Conservation (phyloP, 2,888 invertebrate genomes). For the Cosmorhoe ocellata region DNA sequence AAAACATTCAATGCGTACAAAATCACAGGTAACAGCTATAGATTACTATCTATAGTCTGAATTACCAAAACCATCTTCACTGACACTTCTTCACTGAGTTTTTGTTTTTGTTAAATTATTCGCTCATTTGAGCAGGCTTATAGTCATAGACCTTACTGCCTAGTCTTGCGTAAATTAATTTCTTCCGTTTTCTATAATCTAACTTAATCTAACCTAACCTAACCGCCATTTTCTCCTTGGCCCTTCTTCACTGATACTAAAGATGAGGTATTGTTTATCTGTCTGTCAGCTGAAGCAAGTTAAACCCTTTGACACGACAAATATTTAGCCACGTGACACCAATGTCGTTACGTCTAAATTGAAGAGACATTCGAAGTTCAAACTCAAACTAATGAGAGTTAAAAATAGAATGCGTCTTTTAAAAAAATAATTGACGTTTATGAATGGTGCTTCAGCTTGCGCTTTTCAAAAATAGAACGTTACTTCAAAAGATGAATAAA, state of each 20-base stretch:
- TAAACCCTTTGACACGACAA: slow-evolving; percentile 71
- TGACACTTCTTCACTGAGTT: no score
- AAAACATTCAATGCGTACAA: no score
- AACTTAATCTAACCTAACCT: no score
- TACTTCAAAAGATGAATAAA: not conserved
- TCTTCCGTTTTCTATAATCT: no score
- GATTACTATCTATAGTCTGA: no score
- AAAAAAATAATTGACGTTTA: slow-evolving; percentile 43
- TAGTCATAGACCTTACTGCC: no score
- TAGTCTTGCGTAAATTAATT: no score
- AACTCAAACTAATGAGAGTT: slow-evolving; percentile 50
- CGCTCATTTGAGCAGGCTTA: no score
- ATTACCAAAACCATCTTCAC: no score
- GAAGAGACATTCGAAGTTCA: slow-evolving; percentile 36
- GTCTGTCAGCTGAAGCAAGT: slow-evolving; percentile 36
- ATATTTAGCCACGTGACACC: slow-evolving; percentile 71
- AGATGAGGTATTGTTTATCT: slow-evolving; percentile 7
- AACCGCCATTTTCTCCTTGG: no score
- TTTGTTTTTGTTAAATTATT: no score
- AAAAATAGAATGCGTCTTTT: slow-evolving; percentile 55
- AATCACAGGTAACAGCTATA: no score
- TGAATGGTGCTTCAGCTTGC: slow-evolving; percentile 15
- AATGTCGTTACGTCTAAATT: slow-evolving; percentile 39
- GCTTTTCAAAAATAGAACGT: slow-evolving; percentile 8
- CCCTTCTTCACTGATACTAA: not conserved